phyloP scores from a whole-genome alignment of 2,888 invertebrate species.

The Mesochorus sp. region DNA sequence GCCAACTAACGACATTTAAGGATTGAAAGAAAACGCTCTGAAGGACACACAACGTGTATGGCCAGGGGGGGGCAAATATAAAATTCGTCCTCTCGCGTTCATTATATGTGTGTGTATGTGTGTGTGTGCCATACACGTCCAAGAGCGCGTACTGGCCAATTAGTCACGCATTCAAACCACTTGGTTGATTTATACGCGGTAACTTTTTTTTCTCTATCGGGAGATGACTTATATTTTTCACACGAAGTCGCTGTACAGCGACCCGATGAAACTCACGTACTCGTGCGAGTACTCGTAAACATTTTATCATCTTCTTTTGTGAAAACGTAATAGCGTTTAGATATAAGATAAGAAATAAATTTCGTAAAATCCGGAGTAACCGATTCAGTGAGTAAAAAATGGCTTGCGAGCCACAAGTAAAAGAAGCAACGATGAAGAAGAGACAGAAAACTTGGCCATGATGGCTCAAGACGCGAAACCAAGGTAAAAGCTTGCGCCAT shows the following conservation, averaged over 20 bases:
- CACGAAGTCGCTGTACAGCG: conserved; percentile 3
- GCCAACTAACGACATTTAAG: conserved; percentile 59
- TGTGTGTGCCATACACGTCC: background rate
- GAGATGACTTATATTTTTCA: conserved; percentile 3
- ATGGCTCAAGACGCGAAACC: conserved; percentile 8
- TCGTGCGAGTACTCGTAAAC: too few species aligned
- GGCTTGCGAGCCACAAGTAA: background rate
- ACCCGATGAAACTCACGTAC: background rate
- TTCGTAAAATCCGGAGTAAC: background rate
- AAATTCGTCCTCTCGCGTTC: conserved; percentile 34
- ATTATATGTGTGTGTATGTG: too few species aligned
- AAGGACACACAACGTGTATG: conserved; percentile 38
- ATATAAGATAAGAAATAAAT: too few species aligned
- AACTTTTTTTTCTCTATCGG: background rate
- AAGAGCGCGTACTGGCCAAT: conserved; percentile 40
- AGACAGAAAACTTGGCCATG: conserved; percentile 6
- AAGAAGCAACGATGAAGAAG: background rate
- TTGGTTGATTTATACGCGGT: conserved; percentile 23
- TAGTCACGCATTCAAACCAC: conserved; percentile 58
- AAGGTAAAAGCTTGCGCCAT: conserved; percentile 29
- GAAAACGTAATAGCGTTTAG: too few species aligned
- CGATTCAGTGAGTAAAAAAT: background rate
- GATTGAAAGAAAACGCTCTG: conserved; percentile 54
- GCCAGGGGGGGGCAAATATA: conserved; percentile 5
- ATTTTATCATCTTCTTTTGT: background rate